These are phyloP conservation scores for Teleopsis dalmanni DNA, from an alignment of 1,140 invertebrate genomes.

Conservation along the genomic window DNA sequence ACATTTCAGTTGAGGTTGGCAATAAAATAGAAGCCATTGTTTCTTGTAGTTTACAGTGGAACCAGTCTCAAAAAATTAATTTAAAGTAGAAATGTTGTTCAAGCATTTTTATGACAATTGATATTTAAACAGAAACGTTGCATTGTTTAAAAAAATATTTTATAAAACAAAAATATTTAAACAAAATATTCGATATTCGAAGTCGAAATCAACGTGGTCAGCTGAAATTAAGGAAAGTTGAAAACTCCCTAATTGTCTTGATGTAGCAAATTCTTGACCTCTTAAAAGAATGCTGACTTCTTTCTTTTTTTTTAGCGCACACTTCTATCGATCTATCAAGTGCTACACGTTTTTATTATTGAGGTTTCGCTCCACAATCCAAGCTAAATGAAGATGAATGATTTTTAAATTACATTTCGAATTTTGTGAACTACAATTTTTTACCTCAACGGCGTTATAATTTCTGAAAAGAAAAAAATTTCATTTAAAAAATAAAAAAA, in stretches of 20 bases:
- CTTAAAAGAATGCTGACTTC: background rate
- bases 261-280: background rate
- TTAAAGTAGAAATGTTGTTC: too few species aligned
- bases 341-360: too few species aligned
- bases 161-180: background rate
- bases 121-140: background rate
- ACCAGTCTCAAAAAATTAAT: too few species aligned
- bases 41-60: too few species aligned
- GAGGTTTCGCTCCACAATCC: too few species aligned
- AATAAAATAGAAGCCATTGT: too few species aligned
- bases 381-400: too few species aligned
- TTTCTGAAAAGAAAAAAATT: background rate
- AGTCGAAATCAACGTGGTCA: background rate
- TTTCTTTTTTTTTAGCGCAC: background rate
- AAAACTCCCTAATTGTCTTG: too few species aligned
- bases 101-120: background rate
- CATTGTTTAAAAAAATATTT: background rate
- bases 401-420: too few species aligned
- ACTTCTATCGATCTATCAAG: too few species aligned
- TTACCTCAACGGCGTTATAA: background rate
- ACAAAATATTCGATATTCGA: background rate
- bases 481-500: too few species aligned
- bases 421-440: background rate
- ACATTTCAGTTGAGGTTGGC: too few species aligned
- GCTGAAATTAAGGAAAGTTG: constrained; percentile 6